These are phyloP conservation scores for Idris sp. DNA, from an alignment of 1,140 invertebrate species.

Conservation along the genomic window DNA sequence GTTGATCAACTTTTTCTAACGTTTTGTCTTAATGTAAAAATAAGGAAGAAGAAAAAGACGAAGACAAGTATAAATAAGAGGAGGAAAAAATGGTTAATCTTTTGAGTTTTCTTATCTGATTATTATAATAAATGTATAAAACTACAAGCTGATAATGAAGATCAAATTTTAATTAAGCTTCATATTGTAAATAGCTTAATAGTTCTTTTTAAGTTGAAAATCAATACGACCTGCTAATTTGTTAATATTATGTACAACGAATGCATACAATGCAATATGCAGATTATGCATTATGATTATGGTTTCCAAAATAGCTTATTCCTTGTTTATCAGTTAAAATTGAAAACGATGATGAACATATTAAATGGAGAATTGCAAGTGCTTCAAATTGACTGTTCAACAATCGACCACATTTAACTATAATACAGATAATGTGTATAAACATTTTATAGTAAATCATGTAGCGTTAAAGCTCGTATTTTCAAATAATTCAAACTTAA, in stretches of 20 bases:
- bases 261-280: conserved; percentile 2
- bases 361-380: neutral
- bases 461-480: too few relatives aligned
- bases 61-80: neutral
- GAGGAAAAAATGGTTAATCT: too few relatives aligned
- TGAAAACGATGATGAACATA: neutral
- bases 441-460: too few relatives aligned
- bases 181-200: too few relatives aligned
- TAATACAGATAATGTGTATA: too few relatives aligned
- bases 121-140: too few relatives aligned
- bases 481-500: too few relatives aligned
- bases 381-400: neutral
- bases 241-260: conserved; percentile 8
- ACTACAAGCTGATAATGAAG: too few relatives aligned
- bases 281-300: conserved; percentile 29
- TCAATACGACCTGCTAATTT: conserved; percentile 6
- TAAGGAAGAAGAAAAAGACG: neutral
- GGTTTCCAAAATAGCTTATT: conserved; percentile 24
- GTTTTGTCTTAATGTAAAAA: neutral
- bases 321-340: conserved; percentile 19
- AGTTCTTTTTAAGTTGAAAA: too few relatives aligned
- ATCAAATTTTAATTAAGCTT: too few relatives aligned
- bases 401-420: too few relatives aligned
- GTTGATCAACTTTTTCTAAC: conserved; percentile 14
- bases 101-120: too few relatives aligned